Conservation (phyloP, 2,797 vertebrate genomes). For the Paedocypris micromegethes region DNA sequence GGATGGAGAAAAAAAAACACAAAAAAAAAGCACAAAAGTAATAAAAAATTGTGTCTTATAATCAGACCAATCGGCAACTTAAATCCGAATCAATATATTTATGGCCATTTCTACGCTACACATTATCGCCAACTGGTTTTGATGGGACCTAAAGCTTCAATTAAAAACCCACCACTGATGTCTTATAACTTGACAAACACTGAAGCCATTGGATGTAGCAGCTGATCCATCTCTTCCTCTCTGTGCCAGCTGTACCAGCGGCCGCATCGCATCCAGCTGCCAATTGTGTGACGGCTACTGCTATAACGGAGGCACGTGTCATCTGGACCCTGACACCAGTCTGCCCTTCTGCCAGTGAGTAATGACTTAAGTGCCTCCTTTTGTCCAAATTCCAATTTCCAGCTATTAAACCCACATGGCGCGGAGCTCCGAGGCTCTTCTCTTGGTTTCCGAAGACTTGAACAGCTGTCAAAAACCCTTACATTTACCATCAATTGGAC, state of each 20-base stretch:
- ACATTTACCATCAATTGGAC: slow-evolving; percentile 19
- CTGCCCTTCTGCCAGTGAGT: slow-evolving; percentile 96
- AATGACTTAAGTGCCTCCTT: slow-evolving; percentile 61
- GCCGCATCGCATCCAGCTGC: slow-evolving; percentile 92
- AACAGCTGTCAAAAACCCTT: slow-evolving; percentile 16
- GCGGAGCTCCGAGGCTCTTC: not conserved
- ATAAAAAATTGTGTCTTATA: too few species aligned
- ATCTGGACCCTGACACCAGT: slow-evolving; percentile 92
- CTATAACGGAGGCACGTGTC: slow-evolving; percentile 95
- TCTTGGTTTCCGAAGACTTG: slow-evolving; percentile 13
- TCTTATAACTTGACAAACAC: not conserved
- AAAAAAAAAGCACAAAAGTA: too few species aligned
- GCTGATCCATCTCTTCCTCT: slow-evolving; percentile 27
- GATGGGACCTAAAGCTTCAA: too few species aligned
- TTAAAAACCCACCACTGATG: too few species aligned
- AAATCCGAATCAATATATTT: too few species aligned
- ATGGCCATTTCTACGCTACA: too few species aligned
- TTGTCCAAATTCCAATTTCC: slow-evolving; percentile 31
- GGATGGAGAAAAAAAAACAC: too few species aligned
- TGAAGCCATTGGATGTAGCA: slow-evolving; percentile 5
- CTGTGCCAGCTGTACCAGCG: slow-evolving; percentile 86
- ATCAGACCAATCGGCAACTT: too few species aligned
- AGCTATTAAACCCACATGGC: slow-evolving; percentile 24
- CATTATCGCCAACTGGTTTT: too few species aligned
- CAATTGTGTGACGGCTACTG: slow-evolving; percentile 97